Conservation (phyloP, 2,888 invertebrate genomes). For the Epiblema foenella region DNA sequence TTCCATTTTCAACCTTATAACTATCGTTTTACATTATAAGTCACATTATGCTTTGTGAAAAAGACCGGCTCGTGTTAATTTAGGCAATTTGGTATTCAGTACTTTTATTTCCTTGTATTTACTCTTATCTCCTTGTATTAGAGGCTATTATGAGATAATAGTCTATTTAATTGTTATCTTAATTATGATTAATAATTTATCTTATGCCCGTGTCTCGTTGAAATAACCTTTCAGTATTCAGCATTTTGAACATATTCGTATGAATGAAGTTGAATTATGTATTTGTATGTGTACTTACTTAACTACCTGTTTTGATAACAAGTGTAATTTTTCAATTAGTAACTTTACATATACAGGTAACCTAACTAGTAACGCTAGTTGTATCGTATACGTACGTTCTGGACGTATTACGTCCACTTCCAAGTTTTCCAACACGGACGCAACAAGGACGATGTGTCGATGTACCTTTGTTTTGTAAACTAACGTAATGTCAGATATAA, state of each 20-base stretch:
- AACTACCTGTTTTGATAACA: too few relatives aligned
- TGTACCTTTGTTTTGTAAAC: too few relatives aligned
- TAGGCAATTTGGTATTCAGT: background rate
- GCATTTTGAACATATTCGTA: background rate
- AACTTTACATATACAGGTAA: too few relatives aligned
- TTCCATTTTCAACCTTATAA: slow-evolving; percentile 1
- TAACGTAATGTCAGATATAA: too few relatives aligned
- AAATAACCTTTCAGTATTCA: too few relatives aligned
- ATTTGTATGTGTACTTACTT: too few relatives aligned
- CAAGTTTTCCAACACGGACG: too few relatives aligned
- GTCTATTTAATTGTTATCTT: slow-evolving; percentile 1
- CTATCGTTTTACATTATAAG: background rate
- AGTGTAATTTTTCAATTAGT: too few relatives aligned
- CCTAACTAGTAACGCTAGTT: too few relatives aligned
- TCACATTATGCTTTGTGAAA: background rate
- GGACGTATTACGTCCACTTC: too few relatives aligned
- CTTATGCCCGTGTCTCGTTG: background rate
- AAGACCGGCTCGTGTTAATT: background rate
- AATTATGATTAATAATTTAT: slow-evolving; percentile 29
- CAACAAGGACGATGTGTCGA: too few relatives aligned
- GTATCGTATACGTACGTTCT: too few relatives aligned
- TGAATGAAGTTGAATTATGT: background rate
- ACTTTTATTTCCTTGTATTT: background rate
- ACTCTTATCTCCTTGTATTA: slow-evolving; percentile 1
- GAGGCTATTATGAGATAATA: background rate